Percentiles rank a stretch among this genome's conserved stretches.
phyloP scores from a whole-genome alignment of 2,113 vertebrate genomes.

The Leptodactylus fuscus region DNA sequence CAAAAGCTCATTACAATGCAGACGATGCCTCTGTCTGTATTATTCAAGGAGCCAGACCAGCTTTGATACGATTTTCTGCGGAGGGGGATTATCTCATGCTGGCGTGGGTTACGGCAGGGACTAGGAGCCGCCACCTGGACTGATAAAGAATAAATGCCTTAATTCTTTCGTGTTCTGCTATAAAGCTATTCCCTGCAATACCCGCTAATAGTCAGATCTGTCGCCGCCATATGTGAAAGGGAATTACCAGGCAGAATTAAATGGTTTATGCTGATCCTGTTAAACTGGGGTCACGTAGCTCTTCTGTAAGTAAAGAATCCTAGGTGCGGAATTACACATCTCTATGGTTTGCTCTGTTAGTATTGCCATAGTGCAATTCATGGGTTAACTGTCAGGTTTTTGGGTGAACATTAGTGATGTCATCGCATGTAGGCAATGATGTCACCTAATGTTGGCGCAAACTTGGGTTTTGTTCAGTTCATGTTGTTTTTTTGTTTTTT shows the following conservation, averaged over 20 bases:
- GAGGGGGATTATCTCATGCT: constrained; percentile 43
- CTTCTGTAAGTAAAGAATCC: neutral
- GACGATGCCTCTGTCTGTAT: constrained; percentile 66
- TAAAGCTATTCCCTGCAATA: neutral
- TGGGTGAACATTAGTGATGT: neutral
- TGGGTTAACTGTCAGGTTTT: too few relatives aligned
- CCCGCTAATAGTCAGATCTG: accelerated
- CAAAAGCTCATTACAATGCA: constrained; percentile 69
- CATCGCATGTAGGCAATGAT: neutral
- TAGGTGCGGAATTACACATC: neutral
- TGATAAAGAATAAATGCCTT: constrained; percentile 57
- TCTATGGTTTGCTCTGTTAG: neutral
- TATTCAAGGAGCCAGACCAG: constrained; percentile 62
- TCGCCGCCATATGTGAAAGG: neutral
- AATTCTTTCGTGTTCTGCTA: too few relatives aligned
- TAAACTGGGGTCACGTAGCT: constrained; percentile 4
- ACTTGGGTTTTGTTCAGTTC: too few relatives aligned
- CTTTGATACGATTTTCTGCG: constrained; percentile 50
- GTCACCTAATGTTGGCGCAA: neutral
- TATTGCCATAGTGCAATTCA: neutral
- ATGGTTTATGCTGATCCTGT: constrained; percentile 37
- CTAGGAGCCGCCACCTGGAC: constrained; percentile 39
- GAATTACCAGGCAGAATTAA: constrained; percentile 39
- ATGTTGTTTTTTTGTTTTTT: too few relatives aligned
- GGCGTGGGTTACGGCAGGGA: constrained; percentile 23